Conservation (phyloP, 2,797 vertebrate genomes). For the Rhynchotus rufescens region DNA sequence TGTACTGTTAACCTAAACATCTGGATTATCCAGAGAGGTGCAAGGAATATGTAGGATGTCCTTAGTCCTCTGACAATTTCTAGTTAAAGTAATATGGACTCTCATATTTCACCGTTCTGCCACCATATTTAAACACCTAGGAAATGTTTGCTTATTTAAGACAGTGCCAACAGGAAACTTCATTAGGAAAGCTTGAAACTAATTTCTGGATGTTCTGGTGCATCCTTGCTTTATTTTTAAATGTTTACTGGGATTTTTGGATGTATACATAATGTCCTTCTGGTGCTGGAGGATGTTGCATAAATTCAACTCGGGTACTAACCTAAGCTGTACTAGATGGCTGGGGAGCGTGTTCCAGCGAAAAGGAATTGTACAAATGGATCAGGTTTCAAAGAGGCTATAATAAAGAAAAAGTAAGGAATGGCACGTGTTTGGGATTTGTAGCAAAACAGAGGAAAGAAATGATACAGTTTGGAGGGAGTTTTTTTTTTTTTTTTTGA, state of each 20-base stretch:
- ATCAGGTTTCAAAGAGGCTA: not conserved
- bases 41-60: not conserved
- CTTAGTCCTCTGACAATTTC: not conserved
- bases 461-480: not conserved
- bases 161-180: not conserved
- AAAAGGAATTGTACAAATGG: not conserved
- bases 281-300: not conserved
- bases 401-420: not conserved
- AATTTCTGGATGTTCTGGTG: too few species aligned
- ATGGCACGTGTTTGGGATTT: not conserved
- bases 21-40: not conserved
- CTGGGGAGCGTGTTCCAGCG: not conserved
- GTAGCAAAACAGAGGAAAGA: not conserved
- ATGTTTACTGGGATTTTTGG: not conserved
- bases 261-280: not conserved
- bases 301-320: not conserved
- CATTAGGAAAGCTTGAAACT: not conserved
- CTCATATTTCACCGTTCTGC: not conserved
- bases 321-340: not conserved
- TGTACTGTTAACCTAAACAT: not conserved
- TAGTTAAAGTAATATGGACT: not conserved
- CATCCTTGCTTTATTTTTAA: not conserved
- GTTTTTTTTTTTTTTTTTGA: not conserved
- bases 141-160: not conserved
- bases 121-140: not conserved